Conservation (phyloP, 2,888 invertebrate species). For the Drosophila robusta region DNA sequence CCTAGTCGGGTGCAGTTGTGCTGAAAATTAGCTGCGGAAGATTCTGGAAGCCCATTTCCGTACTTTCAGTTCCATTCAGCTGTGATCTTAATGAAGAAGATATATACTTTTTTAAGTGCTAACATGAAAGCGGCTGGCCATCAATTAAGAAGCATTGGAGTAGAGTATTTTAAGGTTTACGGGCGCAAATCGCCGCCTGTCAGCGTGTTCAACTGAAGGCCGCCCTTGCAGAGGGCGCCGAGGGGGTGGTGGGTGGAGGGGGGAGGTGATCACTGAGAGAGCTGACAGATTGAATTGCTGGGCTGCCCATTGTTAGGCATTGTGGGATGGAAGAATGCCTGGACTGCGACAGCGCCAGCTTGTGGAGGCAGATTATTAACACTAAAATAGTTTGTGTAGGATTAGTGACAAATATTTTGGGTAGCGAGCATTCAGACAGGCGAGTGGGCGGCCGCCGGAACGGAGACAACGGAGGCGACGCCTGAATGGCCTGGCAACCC, state of each 20-base stretch:
- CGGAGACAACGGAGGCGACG: constrained; percentile 30
- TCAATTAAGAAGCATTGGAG: background rate
- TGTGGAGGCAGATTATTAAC: constrained; percentile 64
- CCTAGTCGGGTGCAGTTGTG: no score
- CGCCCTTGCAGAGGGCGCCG: background rate
- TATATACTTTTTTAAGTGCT: background rate
- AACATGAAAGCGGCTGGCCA: background rate
- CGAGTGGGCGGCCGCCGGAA: constrained; percentile 50
- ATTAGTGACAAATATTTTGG: constrained; percentile 64
- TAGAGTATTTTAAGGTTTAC: background rate
- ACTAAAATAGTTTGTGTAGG: constrained; percentile 69
- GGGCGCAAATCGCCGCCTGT: background rate
- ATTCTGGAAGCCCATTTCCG: no score
- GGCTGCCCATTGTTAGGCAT: constrained; percentile 17
- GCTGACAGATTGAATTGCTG: constrained; percentile 31
- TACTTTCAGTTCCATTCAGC: background rate
- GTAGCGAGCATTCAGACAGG: constrained; percentile 1
- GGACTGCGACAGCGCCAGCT: constrained; percentile 17
- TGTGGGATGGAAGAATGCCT: constrained; percentile 9
- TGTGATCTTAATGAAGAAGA: background rate
- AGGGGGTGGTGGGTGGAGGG: no score
- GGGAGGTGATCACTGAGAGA: constrained; percentile 4
- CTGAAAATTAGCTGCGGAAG: no score
- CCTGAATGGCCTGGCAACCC: constrained; percentile 32
- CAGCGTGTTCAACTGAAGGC: background rate